phyloP scores from a whole-genome alignment of 2,113 vertebrate genomes.

The Pelecanus crispus region DNA sequence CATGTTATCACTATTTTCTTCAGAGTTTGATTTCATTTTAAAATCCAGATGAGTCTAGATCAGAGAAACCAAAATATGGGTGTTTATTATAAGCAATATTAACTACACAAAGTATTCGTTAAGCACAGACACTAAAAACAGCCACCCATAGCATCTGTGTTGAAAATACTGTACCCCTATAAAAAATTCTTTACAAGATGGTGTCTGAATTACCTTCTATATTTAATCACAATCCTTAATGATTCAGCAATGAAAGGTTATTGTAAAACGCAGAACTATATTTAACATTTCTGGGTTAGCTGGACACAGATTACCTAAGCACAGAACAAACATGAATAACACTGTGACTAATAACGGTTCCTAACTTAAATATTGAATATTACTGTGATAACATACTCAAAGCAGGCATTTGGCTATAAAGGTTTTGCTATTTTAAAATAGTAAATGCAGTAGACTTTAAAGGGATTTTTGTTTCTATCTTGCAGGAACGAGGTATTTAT shows the following conservation, averaged over 20 bases:
- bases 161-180: not conserved
- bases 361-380: not conserved
- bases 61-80: not conserved
- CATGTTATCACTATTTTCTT: not conserved
- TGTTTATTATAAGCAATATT: not conserved
- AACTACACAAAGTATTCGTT: not conserved
- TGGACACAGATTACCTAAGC: not conserved
- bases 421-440: not conserved
- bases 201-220: not conserved
- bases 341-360: not conserved
- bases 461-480: not conserved
- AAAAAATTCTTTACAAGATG: not conserved
- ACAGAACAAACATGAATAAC: not conserved
- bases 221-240: constrained; percentile 6
- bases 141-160: not conserved
- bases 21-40: not conserved
- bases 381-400: not conserved
- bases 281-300: constrained; percentile 1
- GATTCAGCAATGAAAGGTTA: not conserved
- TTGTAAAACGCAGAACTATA: not conserved
- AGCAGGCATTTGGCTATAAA: not conserved
- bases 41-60: not conserved
- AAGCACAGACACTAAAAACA: not conserved
- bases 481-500: not conserved
- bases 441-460: not conserved